Conservation (phyloP, 2,797 vertebrate genomes). For the Otolemur crassicaudatus region DNA sequence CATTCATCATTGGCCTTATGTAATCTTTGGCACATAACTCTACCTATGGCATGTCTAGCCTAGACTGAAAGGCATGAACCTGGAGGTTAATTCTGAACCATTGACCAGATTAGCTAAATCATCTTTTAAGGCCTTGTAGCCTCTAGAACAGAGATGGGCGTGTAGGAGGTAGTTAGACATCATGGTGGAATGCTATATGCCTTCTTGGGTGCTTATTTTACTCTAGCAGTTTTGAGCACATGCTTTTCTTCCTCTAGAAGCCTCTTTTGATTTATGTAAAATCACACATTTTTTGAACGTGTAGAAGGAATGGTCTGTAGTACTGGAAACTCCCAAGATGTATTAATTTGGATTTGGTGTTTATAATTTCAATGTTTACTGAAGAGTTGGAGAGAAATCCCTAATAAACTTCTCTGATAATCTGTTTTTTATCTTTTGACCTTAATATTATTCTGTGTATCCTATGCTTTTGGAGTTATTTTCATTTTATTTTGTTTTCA, state of each 20-base stretch:
- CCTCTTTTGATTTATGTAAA: not conserved
- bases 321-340: not conserved
- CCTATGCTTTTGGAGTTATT: not conserved
- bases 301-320: not conserved
- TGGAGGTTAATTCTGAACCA: not conserved
- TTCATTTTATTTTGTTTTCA: constrained; percentile 51
- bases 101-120: not conserved
- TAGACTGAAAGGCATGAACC: not conserved
- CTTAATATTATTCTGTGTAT: not conserved
- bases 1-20: not conserved
- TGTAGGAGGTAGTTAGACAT: not conserved
- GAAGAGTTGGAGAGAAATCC: not conserved
- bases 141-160: not conserved
- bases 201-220: not conserved
- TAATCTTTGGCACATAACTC: not conserved
- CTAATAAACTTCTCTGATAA: not conserved
- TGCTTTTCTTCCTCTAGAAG: not conserved
- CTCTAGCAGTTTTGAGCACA: not conserved
- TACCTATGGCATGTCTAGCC: not conserved
- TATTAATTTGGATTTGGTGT: not conserved
- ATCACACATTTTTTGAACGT: not conserved
- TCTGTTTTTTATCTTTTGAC: not conserved
- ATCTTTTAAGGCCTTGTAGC: not conserved
- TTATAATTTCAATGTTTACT: not conserved
- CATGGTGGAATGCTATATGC: not conserved